Evolutionary conservation across 2,888 invertebrate genomes (phyloP).

Genomic region (Mesochorus sp.): DNA sequence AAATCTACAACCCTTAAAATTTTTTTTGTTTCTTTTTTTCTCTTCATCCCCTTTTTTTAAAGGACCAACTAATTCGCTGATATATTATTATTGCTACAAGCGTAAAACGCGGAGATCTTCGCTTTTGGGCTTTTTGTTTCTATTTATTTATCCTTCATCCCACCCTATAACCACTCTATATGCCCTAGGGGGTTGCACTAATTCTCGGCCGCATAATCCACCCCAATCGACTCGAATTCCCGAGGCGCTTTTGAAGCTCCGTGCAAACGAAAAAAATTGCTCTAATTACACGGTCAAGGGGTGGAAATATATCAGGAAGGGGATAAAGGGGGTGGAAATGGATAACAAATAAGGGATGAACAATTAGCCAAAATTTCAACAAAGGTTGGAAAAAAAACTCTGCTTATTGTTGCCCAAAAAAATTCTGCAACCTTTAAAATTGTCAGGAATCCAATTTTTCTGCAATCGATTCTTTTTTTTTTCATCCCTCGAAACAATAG

Average conservation of each 20-base stretch:
- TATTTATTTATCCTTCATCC: neutral
- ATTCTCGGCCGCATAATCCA: neutral
- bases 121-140: neutral
- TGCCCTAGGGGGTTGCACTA: too few relatives aligned
- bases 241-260: too few relatives aligned
- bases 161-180: too few relatives aligned
- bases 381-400: too few relatives aligned
- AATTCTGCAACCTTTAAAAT: neutral
- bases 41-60: neutral
- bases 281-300: too few relatives aligned
- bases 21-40: slow-evolving; percentile 6
- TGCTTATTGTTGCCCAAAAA: too few relatives aligned
- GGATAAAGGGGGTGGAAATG: too few relatives aligned
- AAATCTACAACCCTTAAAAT: neutral
- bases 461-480: neutral
- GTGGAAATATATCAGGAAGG: too few relatives aligned
- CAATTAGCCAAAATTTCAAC: too few relatives aligned
- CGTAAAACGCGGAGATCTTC: neutral
- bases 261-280: too few relatives aligned
- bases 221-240: neutral
- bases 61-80: slow-evolving; percentile 35
- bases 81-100: neutral
- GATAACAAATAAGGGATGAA: too few relatives aligned
- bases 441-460: neutral
- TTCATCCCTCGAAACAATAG: neutral